Conservation (phyloP, 2,888 invertebrate genomes). For the Lissonota sp. region DNA sequence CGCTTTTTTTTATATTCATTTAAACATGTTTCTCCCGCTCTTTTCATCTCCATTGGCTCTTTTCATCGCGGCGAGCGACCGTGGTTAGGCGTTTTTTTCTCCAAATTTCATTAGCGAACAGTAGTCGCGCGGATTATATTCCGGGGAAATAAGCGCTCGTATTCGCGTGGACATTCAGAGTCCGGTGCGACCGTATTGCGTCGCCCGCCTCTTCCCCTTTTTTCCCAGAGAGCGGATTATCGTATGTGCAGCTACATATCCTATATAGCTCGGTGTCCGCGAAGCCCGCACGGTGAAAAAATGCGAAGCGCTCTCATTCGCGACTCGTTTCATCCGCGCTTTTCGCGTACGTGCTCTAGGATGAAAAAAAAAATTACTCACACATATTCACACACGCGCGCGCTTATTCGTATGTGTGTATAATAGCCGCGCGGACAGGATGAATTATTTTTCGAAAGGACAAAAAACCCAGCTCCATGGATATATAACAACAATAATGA, state of each 20-base stretch:
- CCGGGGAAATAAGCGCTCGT: slow-evolving; percentile 63
- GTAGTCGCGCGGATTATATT: slow-evolving; percentile 77
- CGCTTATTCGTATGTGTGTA: not conserved
- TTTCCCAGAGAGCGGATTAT: slow-evolving; percentile 75
- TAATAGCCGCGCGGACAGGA: not conserved
- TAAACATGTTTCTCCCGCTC: slow-evolving; percentile 48
- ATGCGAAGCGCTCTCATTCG: not conserved
- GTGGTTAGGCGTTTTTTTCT: slow-evolving; percentile 71
- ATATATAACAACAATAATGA: no score
- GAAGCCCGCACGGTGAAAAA: slow-evolving; percentile 12
- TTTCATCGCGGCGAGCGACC: slow-evolving; percentile 55
- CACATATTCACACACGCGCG: not conserved
- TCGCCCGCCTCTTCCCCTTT: slow-evolving; percentile 69
- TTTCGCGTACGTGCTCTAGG: not conserved
- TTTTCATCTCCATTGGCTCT: slow-evolving; percentile 57
- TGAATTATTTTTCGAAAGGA: slow-evolving; percentile 42
- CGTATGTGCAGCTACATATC: slow-evolving; percentile 17
- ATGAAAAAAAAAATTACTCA: not conserved
- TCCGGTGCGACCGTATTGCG: not conserved
- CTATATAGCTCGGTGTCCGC: no score
- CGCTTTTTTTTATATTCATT: slow-evolving; percentile 56
- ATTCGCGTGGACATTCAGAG: slow-evolving; percentile 5
- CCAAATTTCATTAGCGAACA: slow-evolving; percentile 81
- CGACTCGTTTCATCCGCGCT: not conserved
- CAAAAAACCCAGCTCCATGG: slow-evolving; percentile 8